These are phyloP conservation scores for Myrmophylax atrothorax DNA, from an alignment of 2,113 vertebrate genomes.

Conservation along the genomic window DNA sequence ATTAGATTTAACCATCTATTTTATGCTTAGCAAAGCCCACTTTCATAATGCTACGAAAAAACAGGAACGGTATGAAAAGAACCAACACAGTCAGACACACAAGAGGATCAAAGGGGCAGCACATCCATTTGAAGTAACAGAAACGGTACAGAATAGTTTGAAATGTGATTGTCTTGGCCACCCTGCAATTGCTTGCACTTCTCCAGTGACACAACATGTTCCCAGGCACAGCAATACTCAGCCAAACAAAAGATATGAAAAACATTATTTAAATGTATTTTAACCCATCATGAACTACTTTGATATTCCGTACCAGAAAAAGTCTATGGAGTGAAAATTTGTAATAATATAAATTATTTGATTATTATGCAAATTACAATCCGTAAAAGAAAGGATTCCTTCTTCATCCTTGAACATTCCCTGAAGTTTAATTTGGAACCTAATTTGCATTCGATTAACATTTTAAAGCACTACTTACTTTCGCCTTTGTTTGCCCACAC, in stretches of 20 bases:
- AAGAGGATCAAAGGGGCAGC: not conserved
- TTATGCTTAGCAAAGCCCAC: not conserved
- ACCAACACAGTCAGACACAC: not conserved
- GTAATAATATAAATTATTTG: not conserved
- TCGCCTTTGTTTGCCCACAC: not conserved
- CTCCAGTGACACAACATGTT: not conserved
- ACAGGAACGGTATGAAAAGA: not conserved
- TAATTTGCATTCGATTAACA: constrained; percentile 1
- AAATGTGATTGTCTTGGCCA: not conserved
- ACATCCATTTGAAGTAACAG: not conserved
- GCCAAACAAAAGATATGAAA: not conserved
- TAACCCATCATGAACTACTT: not conserved
- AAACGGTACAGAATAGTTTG: not conserved
- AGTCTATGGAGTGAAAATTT: not conserved
- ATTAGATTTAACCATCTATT: not conserved
- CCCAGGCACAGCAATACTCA: not conserved
- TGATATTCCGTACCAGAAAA: not conserved
- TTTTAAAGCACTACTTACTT: constrained; percentile 6
- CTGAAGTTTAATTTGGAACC: not conserved
- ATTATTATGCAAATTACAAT: not conserved
- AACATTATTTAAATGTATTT: not conserved
- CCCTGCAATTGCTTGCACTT: not conserved
- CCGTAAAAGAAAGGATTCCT: not conserved
- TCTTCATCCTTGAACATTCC: not conserved
- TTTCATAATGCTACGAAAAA: not conserved